Conservation (phyloP, 1,140 invertebrate genomes). For the Notospermus geniculatus region DNA sequence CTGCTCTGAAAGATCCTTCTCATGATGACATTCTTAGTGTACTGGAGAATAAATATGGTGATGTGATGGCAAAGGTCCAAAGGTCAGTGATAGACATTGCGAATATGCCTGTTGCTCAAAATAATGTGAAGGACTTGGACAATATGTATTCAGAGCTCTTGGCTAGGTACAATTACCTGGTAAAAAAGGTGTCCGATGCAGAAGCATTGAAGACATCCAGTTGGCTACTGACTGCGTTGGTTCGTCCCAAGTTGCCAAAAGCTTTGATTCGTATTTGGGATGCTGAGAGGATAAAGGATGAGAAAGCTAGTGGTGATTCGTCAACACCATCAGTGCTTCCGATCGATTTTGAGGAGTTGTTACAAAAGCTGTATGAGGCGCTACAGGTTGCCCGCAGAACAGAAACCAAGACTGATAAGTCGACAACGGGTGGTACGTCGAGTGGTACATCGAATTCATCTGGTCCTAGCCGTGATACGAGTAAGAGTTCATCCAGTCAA, state of each 20-base stretch:
- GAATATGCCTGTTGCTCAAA: too few species aligned
- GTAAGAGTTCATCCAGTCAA: too few species aligned
- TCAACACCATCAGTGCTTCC: neutral
- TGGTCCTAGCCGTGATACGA: too few species aligned
- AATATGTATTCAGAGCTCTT: too few species aligned
- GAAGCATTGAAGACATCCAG: neutral
- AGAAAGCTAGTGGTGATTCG: neutral
- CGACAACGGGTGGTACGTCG: neutral
- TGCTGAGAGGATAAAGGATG: neutral
- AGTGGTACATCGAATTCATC: too few species aligned
- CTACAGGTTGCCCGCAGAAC: slow-evolving; percentile 1
- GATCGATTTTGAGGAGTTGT: neutral
- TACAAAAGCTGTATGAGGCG: slow-evolving; percentile 1
- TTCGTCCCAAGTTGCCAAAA: neutral
- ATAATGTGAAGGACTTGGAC: too few species aligned
- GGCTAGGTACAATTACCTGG: too few species aligned
- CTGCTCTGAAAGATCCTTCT: too few species aligned
- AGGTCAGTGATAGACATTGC: too few species aligned
- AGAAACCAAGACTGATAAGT: neutral
- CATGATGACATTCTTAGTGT: too few species aligned
- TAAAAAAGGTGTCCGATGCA: neutral
- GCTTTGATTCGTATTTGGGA: neutral
- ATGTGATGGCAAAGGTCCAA: too few species aligned
- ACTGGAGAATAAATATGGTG: too few species aligned
- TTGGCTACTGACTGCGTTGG: slow-evolving; percentile 3